These are phyloP conservation scores for Phoenicopterus ruber DNA, from an alignment of 2,113 vertebrate genomes.

Conservation along the genomic window DNA sequence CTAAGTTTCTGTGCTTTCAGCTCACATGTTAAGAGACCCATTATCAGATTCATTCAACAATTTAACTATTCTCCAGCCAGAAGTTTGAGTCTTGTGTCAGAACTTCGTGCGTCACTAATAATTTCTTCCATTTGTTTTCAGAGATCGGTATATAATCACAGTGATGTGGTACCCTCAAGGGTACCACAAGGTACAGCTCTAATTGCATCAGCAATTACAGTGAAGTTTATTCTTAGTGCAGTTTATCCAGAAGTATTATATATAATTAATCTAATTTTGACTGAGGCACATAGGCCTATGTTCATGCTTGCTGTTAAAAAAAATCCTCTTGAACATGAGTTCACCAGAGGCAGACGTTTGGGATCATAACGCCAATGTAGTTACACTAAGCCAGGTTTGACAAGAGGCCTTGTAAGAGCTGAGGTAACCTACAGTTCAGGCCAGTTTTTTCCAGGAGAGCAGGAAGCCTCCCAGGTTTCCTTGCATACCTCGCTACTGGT, in stretches of 20 bases:
- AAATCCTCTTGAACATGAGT: background rate
- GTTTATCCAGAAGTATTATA: background rate
- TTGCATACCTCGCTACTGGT: background rate
- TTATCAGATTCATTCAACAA: background rate
- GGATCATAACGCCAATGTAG: background rate
- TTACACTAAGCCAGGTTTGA: background rate
- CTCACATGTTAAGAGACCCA: background rate
- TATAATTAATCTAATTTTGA: background rate
- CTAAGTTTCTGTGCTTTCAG: background rate
- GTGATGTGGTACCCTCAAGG: background rate
- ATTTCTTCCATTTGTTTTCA: background rate
- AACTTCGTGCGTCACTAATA: background rate
- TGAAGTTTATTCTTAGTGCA: background rate
- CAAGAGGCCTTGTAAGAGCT: background rate
- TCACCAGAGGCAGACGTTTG: background rate
- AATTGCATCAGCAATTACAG: background rate
- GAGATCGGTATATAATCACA: background rate
- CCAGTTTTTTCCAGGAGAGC: background rate
- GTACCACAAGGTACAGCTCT: background rate
- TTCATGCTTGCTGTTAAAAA: background rate
- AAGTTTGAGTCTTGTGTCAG: background rate
- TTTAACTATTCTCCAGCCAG: background rate
- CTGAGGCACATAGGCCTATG: background rate
- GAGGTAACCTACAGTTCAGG: background rate
- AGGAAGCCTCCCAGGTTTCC: background rate